Conservation (phyloP, 2,888 invertebrate species). For the Pachliopta kotzebuea region DNA sequence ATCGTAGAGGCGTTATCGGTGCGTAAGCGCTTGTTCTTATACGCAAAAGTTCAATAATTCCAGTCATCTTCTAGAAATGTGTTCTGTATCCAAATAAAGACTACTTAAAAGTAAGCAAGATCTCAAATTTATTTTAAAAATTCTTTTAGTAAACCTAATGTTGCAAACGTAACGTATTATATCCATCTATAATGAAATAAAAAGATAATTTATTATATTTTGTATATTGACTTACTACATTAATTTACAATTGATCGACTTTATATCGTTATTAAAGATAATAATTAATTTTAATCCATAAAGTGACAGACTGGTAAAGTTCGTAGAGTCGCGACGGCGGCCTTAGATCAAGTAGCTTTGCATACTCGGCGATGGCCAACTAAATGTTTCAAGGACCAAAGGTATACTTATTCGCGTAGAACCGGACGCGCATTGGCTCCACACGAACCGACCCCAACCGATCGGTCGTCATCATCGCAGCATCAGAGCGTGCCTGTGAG, state of each 20-base stretch:
- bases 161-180: constrained; percentile 70
- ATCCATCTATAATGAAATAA: constrained; percentile 61
- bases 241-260: constrained; percentile 78
- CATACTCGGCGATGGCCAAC: constrained; percentile 79
- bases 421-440: constrained; percentile 79
- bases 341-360: constrained; percentile 80
- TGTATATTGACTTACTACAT: constrained; percentile 78
- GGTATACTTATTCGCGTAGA: constrained; percentile 79
- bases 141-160: constrained; percentile 76
- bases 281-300: constrained; percentile 81
- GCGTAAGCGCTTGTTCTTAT: constrained; percentile 71
- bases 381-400: constrained; percentile 79
- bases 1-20: constrained; percentile 34
- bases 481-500: constrained; percentile 66
- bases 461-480: constrained; percentile 64
- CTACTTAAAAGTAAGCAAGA: constrained; percentile 80
- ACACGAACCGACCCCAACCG: constrained; percentile 73
- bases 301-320: constrained; percentile 81
- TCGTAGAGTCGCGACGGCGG: constrained; percentile 79
- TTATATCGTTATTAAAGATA: constrained; percentile 77
- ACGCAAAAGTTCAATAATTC: constrained; percentile 70
- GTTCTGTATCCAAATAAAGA: constrained; percentile 79
- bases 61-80: constrained; percentile 75
- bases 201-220: constrained; percentile 79
- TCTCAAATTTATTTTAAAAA: constrained; percentile 79